These are phyloP conservation scores for Agriopis marginaria DNA, from an alignment of 2,888 invertebrate species.

Conservation along the genomic window DNA sequence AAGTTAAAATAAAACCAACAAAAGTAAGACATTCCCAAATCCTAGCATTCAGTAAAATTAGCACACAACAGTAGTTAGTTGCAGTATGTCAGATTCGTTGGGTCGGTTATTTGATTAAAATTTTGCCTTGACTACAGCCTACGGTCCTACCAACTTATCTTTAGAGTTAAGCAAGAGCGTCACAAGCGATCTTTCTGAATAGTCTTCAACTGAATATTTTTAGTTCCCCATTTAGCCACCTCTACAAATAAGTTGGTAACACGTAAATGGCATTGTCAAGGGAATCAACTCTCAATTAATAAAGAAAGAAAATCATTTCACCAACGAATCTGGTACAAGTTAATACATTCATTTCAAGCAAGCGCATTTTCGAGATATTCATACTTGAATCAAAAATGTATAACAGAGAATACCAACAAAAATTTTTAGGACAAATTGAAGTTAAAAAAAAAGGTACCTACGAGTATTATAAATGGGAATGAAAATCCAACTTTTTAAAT, in stretches of 20 bases:
- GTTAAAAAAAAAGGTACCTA: too few species aligned
- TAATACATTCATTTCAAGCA: neutral
- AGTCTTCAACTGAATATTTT: neutral
- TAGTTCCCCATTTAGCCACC: neutral
- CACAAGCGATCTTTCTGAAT: neutral
- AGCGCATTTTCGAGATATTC: conserved; percentile 30
- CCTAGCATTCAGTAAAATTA: conserved; percentile 9
- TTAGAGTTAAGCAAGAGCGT: neutral
- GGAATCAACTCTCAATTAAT: neutral
- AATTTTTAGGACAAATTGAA: neutral
- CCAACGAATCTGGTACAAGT: conserved; percentile 14
- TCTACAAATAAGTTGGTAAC: neutral
- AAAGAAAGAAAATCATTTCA: neutral
- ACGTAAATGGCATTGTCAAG: neutral
- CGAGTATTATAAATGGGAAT: too few species aligned
- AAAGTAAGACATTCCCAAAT: conserved; percentile 14
- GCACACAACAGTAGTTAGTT: neutral
- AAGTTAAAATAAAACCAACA: conserved; percentile 15
- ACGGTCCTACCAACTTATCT: neutral
- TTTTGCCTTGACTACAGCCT: conserved; percentile 2
- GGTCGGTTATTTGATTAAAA: neutral
- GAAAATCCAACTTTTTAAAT: too few species aligned
- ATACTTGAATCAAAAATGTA: neutral
- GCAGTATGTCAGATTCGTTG: conserved; percentile 17
- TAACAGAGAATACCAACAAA: neutral